A percentile compares a stretch with the other conserved stretches of the same genome.
Evolutionary conservation across 2,888 invertebrate genomes (phyloP).

Genomic region (Corbicula japonica): DNA sequence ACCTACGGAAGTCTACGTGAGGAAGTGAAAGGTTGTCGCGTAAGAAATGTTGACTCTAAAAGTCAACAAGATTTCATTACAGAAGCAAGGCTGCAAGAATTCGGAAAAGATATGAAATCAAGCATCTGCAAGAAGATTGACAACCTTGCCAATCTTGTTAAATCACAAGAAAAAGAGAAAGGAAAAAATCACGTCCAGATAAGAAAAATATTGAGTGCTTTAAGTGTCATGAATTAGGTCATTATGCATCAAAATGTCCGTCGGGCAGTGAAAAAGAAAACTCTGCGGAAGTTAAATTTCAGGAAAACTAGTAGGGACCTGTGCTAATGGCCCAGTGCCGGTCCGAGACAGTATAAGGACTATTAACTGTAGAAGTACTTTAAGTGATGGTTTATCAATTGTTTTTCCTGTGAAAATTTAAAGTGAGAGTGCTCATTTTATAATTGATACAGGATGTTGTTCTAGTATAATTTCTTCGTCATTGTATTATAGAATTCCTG

Average conservation of each 20-base stretch:
- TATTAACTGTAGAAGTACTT: not conserved
- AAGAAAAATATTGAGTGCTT: not conserved
- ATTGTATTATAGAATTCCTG: conserved; percentile 13
- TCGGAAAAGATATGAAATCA: not conserved
- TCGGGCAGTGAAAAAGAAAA: not conserved
- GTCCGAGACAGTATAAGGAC: not conserved
- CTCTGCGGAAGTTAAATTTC: not conserved
- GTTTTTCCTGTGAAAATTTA: conserved; percentile 1
- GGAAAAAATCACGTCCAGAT: no score
- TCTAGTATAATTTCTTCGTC: not conserved
- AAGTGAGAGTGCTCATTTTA: not conserved
- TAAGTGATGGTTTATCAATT: conserved; percentile 6
- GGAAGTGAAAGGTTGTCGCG: not conserved
- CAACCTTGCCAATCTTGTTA: conserved; percentile 1
- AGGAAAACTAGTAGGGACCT: not conserved
- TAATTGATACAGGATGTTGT: conserved; percentile 1
- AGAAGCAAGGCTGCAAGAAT: conserved; percentile 31
- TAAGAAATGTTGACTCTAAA: not conserved
- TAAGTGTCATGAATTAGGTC: not conserved
- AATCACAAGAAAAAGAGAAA: conserved; percentile 14
- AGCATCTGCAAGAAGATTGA: not conserved
- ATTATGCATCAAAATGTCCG: not conserved
- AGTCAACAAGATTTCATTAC: not conserved
- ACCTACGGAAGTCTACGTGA: conserved; percentile 37
- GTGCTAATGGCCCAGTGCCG: not conserved